phyloP scores from a whole-genome alignment of 2,797 vertebrate species.

The Kryptopterus vitreolus region DNA sequence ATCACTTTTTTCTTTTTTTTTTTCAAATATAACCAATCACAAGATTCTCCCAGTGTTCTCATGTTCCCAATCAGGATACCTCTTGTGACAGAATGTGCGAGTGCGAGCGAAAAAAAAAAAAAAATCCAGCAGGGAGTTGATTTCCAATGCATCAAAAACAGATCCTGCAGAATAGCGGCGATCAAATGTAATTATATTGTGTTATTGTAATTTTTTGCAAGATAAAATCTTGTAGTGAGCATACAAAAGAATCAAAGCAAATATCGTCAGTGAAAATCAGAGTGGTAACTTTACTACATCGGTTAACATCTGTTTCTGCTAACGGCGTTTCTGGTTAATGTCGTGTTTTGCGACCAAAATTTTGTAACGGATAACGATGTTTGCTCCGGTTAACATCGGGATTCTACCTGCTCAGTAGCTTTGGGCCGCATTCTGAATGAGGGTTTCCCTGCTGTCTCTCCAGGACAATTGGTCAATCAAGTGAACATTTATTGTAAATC shows the following conservation, averaged over 20 bases:
- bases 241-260: not conserved
- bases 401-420: too few species aligned
- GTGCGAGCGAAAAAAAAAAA: too few species aligned
- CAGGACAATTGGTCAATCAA: too few species aligned
- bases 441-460: too few species aligned
- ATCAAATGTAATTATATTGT: not conserved
- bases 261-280: not conserved
- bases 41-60: slow-evolving; percentile 15
- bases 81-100: not conserved
- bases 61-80: slow-evolving; percentile 4
- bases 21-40: slow-evolving; percentile 58
- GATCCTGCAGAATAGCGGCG: not conserved
- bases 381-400: too few species aligned
- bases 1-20: slow-evolving; percentile 58
- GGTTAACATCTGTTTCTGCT: too few species aligned
- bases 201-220: too few species aligned
- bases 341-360: too few species aligned
- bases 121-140: not conserved
- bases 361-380: too few species aligned
- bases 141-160: not conserved
- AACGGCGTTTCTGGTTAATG: too few species aligned
- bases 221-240: not conserved
- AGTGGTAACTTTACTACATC: not conserved
- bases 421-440: too few species aligned
- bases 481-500: too few species aligned